phyloP scores from a whole-genome alignment of 2,113 vertebrate genomes.

The Gadus macrocephalus region DNA sequence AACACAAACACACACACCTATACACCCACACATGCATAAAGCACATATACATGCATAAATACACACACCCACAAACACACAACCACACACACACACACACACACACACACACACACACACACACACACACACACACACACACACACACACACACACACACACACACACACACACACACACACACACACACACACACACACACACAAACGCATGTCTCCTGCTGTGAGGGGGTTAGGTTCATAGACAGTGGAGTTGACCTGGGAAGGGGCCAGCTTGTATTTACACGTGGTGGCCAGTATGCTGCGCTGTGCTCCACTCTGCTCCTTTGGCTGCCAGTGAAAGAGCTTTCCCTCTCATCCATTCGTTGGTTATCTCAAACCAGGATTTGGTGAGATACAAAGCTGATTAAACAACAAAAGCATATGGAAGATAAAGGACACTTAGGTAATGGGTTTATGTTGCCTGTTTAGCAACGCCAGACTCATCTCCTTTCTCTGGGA shows the following conservation, averaged over 20 bases:
- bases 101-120: too few species aligned
- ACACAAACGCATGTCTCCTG: too few species aligned
- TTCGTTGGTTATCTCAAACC: conserved; percentile 85
- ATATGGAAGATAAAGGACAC: conserved; percentile 79
- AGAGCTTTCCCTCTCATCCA: conserved; percentile 66
- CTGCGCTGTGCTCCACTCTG: conserved; percentile 45
- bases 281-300: conserved; percentile 42
- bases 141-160: too few species aligned
- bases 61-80: too few species aligned
- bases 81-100: too few species aligned
- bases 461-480: conserved; percentile 70
- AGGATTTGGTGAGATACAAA: conserved; percentile 84
- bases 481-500: conserved; percentile 66
- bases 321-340: conserved; percentile 54
- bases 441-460: conserved; percentile 81
- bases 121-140: too few species aligned
- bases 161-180: too few species aligned
- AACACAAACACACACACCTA: too few species aligned
- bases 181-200: too few species aligned
- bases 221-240: too few species aligned
- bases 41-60: too few species aligned
- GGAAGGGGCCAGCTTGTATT: conserved; percentile 35
- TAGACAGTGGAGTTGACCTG: neutral
- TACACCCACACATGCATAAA: too few species aligned
- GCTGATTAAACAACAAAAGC: conserved; percentile 84